Conservation (phyloP, 2,797 vertebrate genomes). For the Pangasius sanitwongsei region DNA sequence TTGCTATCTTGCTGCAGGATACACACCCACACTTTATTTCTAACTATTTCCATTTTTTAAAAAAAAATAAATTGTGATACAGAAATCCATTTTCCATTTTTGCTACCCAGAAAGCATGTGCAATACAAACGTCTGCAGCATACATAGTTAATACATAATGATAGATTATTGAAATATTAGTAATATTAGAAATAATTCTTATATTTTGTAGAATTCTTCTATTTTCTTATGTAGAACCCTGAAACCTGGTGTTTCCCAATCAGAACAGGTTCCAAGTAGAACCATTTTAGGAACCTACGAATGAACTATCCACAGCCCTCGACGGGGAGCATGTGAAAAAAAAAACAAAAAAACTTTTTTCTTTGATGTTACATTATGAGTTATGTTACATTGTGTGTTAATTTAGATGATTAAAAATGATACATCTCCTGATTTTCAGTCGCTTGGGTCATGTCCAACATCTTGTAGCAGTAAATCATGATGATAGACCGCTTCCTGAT, state of each 20-base stretch:
- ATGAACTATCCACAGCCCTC: neutral
- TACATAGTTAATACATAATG: neutral
- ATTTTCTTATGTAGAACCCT: neutral
- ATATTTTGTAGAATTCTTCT: no score
- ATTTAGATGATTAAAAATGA: neutral
- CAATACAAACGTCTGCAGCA: neutral
- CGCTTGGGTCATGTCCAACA: neutral
- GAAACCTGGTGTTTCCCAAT: neutral
- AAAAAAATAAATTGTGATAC: no score
- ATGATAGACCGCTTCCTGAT: constrained; percentile 6
- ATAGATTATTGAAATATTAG: neutral
- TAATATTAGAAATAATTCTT: neutral
- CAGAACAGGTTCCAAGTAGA: neutral
- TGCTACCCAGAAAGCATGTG: no score
- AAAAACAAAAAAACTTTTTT: neutral
- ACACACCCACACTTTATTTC: neutral
- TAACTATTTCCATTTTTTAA: neutral
- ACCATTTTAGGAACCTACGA: neutral
- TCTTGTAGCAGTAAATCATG: neutral
- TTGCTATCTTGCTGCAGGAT: neutral
- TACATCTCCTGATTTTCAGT: neutral
- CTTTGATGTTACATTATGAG: neutral
- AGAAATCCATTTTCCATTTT: no score
- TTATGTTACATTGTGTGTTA: neutral
- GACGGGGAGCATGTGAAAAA: neutral